Percentiles rank a stretch among this genome's conserved stretches.
These are phyloP conservation scores for Apis mellifera DNA, from an alignment of 1,140 invertebrate species.

Conservation along the genomic window DNA sequence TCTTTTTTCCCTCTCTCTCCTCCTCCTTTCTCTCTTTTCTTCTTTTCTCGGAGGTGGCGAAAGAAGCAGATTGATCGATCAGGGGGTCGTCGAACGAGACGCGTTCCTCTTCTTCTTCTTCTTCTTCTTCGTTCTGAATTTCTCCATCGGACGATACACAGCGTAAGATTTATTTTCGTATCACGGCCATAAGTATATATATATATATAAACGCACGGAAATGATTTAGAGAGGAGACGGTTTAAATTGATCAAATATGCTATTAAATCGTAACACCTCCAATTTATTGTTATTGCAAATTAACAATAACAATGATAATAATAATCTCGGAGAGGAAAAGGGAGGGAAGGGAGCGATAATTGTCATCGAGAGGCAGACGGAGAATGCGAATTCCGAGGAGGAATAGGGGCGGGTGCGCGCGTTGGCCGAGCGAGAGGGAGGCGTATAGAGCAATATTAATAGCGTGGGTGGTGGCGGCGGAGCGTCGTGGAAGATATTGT, in stretches of 20 bases:
- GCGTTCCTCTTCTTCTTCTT: not conserved
- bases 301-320: too few species aligned
- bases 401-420: slow-evolving; percentile 3
- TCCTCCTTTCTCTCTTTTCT: not conserved
- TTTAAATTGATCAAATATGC: too few species aligned
- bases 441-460: slow-evolving; percentile 76
- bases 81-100: slow-evolving; percentile 28
- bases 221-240: not conserved
- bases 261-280: too few species aligned
- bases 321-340: too few species aligned
- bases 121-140: not conserved
- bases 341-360: too few species aligned
- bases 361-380: too few species aligned
- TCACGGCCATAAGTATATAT: not conserved
- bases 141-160: not conserved
- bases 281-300: too few species aligned
- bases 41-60: slow-evolving; percentile 16
- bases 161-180: slow-evolving; percentile 52
- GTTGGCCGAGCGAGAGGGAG: slow-evolving; percentile 42
- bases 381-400: too few species aligned
- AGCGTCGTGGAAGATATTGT: slow-evolving; percentile 77
- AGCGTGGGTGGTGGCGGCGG: slow-evolving; percentile 75
- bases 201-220: not conserved
- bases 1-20: too few species aligned
- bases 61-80: slow-evolving; percentile 56